Percentiles rank a stretch among this genome's conserved stretches.
Evolutionary conservation across 2,888 invertebrate species (phyloP).

Genomic region (Cantharis flavilabris): DNA sequence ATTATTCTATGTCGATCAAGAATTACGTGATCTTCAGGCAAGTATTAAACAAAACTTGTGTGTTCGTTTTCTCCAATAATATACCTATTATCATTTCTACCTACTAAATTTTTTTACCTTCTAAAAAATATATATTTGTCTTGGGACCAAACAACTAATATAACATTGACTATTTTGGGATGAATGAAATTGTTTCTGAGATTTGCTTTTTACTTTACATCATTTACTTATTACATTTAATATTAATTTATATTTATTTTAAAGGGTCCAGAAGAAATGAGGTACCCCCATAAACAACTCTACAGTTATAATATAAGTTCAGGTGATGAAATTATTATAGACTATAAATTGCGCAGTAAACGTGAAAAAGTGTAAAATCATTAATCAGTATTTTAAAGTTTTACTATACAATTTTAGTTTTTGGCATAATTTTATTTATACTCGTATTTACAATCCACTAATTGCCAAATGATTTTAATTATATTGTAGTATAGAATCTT

Average conservation of each 20-base stretch:
- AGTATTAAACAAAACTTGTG: neutral
- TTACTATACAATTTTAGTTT: neutral
- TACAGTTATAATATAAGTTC: conserved; percentile 89
- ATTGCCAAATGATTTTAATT: conserved; percentile 3
- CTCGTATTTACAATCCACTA: conserved; percentile 4
- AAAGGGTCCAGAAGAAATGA: conserved; percentile 87
- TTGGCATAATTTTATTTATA: conserved; percentile 11
- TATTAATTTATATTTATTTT: conserved; percentile 38
- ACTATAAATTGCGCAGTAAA: conserved; percentile 68
- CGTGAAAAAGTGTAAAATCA: conserved; percentile 24
- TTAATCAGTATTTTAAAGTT: neutral
- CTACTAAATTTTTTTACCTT: too few relatives aligned
- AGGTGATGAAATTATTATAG: conserved; percentile 90
- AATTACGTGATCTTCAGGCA: conserved; percentile 63
- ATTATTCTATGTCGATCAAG: conserved; percentile 87
- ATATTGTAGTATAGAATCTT: neutral
- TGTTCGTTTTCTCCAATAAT: neutral
- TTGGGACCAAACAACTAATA: too few relatives aligned
- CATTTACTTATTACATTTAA: neutral
- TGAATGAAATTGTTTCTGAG: neutral
- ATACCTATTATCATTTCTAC: too few relatives aligned
- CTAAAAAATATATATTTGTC: too few relatives aligned
- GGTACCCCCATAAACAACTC: conserved; percentile 84
- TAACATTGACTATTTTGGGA: too few relatives aligned
- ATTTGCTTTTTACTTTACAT: too few relatives aligned